phyloP scores from a whole-genome alignment of 2,113 vertebrate genomes.

The Nerophis ophidion region DNA sequence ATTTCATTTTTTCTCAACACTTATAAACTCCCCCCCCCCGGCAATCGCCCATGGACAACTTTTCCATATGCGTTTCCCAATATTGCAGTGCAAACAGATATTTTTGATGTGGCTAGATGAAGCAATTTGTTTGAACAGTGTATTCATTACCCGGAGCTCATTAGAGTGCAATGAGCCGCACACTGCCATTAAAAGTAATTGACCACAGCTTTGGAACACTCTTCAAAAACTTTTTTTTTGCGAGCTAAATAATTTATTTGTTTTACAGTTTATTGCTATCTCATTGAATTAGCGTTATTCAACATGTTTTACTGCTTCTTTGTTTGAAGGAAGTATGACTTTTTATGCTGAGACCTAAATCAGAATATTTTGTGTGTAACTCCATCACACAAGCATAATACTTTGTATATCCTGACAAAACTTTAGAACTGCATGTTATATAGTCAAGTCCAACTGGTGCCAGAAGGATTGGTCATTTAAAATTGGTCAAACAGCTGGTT shows the following conservation, averaged over 20 bases:
- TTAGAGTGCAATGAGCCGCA: constrained; percentile 52
- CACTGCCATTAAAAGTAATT: constrained; percentile 47
- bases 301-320: constrained; percentile 56
- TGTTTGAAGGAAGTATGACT: constrained; percentile 7
- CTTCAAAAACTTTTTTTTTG: constrained; percentile 19
- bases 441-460: neutral
- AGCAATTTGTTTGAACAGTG: constrained; percentile 34
- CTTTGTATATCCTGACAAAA: neutral
- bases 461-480: too few species aligned
- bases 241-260: constrained; percentile 47
- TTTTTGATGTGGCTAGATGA: constrained; percentile 51
- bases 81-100: constrained; percentile 9
- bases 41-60: constrained; percentile 1
- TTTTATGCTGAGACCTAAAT: constrained; percentile 14
- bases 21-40: neutral
- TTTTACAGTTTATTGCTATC: constrained; percentile 51
- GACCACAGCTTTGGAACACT: constrained; percentile 49
- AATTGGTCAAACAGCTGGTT: too few species aligned
- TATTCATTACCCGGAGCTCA: constrained; percentile 59
- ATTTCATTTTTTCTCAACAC: constrained; percentile 8
- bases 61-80: constrained; percentile 16
- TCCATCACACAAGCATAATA: neutral
- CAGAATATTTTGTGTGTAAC: constrained; percentile 2
- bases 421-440: constrained; percentile 1
- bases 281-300: constrained; percentile 48